A percentile compares a stretch with the other conserved stretches of the same genome.
phyloP scores from a whole-genome alignment of 2,888 invertebrate genomes.

The Apodemia duryi region DNA sequence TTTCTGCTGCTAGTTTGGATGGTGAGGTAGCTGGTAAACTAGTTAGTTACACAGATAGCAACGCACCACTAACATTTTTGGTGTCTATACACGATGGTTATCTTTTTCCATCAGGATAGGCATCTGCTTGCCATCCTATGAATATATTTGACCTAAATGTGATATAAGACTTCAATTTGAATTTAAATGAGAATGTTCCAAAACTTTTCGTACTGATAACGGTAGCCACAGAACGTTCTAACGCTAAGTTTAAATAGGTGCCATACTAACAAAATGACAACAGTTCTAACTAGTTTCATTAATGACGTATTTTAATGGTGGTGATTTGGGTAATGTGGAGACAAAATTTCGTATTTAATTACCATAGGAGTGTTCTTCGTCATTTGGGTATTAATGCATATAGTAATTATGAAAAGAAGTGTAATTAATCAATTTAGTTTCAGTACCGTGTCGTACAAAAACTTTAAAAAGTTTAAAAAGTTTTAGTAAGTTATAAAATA shows the following conservation, averaged over 20 bases:
- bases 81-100: no score
- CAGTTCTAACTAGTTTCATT: slow-evolving; percentile 13
- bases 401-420: background rate
- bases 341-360: slow-evolving; percentile 6
- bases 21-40: no score
- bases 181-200: background rate
- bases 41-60: no score
- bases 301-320: slow-evolving; percentile 13
- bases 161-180: background rate
- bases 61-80: no score
- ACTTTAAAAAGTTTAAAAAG: no score
- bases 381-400: background rate
- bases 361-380: slow-evolving; percentile 7
- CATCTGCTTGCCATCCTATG: no score
- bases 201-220: background rate
- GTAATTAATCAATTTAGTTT: background rate
- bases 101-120: no score
- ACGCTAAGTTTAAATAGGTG: slow-evolving; percentile 5
- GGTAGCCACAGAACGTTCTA: background rate
- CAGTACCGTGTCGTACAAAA: background rate
- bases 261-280: slow-evolving; percentile 9
- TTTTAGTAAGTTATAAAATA: no score
- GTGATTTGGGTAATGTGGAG: slow-evolving; percentile 10
- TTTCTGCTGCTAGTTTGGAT: no score
- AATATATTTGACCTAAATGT: background rate